phyloP scores from a whole-genome alignment of 2,797 vertebrate species.

The Pantherophis alleghaniensis region DNA sequence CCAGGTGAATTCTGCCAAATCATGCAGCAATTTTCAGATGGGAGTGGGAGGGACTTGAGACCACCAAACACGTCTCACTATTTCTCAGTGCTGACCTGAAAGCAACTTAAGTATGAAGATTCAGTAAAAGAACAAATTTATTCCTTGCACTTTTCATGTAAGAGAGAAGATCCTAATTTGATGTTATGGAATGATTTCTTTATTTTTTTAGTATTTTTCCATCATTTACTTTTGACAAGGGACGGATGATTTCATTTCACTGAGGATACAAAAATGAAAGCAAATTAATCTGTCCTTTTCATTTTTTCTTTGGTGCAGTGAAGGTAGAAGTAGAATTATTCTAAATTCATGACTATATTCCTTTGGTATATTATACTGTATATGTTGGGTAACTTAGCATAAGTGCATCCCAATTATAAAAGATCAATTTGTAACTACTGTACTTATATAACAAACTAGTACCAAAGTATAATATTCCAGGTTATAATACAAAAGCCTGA shows the following conservation, averaged over 20 bases:
- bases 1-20: conserved; percentile 24
- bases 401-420: not conserved
- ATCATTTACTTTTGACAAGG: not conserved
- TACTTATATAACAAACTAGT: not conserved
- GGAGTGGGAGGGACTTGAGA: not conserved
- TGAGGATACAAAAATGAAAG: not conserved
- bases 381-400: not conserved
- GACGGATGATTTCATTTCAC: not conserved
- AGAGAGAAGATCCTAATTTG: not conserved
- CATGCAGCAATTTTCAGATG: conserved; percentile 19
- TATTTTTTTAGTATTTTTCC: not conserved
- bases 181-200: not conserved
- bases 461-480: not conserved
- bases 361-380: not conserved
- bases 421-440: not conserved
- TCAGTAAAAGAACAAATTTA: not conserved
- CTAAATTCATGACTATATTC: not conserved
- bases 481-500: not conserved
- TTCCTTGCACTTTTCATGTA: not conserved
- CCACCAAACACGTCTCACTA: not conserved
- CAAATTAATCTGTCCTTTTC: not conserved
- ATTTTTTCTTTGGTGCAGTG: not conserved
- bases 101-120: conserved; percentile 8
- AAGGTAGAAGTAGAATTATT: not conserved
- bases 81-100: conserved; percentile 25